A percentile compares a stretch with the other conserved stretches of the same genome.
phyloP scores from a whole-genome alignment of 2,888 invertebrate genomes.

The Ochropleura leucogaster region DNA sequence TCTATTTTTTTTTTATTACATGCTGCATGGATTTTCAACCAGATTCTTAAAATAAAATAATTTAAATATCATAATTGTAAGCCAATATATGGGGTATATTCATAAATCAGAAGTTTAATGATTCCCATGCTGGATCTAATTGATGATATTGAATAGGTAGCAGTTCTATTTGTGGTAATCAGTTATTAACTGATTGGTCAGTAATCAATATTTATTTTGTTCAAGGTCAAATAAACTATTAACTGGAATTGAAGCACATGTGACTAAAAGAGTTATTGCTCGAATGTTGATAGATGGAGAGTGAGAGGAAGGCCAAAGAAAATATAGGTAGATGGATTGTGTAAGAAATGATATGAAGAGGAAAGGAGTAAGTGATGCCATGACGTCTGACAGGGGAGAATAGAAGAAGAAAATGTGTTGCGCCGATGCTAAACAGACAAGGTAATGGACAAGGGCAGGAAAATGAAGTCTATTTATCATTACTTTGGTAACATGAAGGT shows the following conservation, averaged over 20 bases:
- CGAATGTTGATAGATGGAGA: too few relatives aligned
- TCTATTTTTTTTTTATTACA: neutral
- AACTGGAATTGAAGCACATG: neutral
- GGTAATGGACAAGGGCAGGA: too few relatives aligned
- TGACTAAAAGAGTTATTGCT: too few relatives aligned
- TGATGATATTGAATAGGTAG: neutral
- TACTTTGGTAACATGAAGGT: neutral
- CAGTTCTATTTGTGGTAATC: conserved; percentile 23
- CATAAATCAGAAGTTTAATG: neutral
- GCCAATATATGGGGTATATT: neutral
- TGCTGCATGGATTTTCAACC: neutral
- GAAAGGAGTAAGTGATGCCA: too few relatives aligned
- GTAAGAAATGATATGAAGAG: too few relatives aligned
- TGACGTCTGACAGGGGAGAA: too few relatives aligned
- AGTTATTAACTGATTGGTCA: conserved; percentile 18
- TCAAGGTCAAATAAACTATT: conserved; percentile 22
- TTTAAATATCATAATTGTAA: neutral
- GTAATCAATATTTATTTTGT: conserved; percentile 6
- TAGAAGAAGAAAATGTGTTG: too few relatives aligned
- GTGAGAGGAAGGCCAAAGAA: too few relatives aligned
- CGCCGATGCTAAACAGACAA: too few relatives aligned
- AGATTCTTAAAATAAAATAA: neutral
- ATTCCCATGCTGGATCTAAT: neutral
- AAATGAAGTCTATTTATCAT: neutral
- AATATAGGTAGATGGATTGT: too few relatives aligned